Evolutionary conservation across 2,113 vertebrate genomes (phyloP).

Genomic region (Prinia subflava): DNA sequence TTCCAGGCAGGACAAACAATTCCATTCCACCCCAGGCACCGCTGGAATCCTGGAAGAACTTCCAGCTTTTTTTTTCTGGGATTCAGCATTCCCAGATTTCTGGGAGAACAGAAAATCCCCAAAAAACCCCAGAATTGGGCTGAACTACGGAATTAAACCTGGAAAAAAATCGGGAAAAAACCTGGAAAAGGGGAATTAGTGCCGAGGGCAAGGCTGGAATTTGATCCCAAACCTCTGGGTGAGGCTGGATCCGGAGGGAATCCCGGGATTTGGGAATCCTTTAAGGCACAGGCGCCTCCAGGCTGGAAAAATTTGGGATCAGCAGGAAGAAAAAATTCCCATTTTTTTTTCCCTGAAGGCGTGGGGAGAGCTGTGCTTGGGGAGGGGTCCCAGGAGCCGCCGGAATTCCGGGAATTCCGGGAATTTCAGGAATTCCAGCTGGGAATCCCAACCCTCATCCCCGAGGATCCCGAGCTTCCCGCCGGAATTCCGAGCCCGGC

Average conservation of each 20-base stretch:
- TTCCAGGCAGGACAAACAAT: neutral
- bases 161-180: neutral
- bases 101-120: neutral
- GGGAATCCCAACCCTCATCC: neutral
- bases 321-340: neutral
- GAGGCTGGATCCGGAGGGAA: neutral
- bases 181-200: neutral
- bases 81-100: neutral
- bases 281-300: constrained; percentile 24
- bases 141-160: neutral
- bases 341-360: too few species aligned
- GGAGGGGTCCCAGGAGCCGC: neutral
- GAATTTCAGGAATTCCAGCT: neutral
- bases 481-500: neutral
- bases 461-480: neutral
- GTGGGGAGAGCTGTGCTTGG: neutral
- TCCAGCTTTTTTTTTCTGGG: neutral
- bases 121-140: neutral
- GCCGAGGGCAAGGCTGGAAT: neutral
- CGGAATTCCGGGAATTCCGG: neutral
- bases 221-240: neutral
- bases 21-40: neutral
- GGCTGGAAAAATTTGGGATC: neutral
- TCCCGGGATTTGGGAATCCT: neutral
- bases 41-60: neutral